Evolutionary conservation across 92 coral and sea anemone genomes (phyloP).

Genomic region (Anthopleura xanthogrammica): DNA sequence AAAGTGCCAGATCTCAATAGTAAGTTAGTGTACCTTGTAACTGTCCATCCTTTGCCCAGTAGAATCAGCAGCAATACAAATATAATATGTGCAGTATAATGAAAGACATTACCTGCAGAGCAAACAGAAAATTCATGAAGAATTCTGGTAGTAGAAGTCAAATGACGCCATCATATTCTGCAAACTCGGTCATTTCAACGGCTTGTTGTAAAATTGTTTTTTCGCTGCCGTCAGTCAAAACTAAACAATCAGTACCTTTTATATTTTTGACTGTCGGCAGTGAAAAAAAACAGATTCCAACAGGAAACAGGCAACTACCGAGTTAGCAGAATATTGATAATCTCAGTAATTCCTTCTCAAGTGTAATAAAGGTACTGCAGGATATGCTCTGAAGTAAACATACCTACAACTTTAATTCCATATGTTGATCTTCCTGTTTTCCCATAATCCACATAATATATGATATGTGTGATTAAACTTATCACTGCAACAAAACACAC

Average conservation of each 20-base stretch:
- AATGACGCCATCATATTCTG: too few relatives aligned
- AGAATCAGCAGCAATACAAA: constrained; percentile 81
- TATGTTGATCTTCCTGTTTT: constrained; percentile 71
- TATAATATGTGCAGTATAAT: constrained; percentile 73
- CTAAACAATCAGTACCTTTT: too few relatives aligned
- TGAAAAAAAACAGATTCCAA: too few relatives aligned
- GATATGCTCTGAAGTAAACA: constrained; percentile 13
- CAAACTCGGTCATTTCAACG: too few relatives aligned
- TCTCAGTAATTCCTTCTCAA: too few relatives aligned
- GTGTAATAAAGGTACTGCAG: not conserved
- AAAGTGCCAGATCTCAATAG: not conserved
- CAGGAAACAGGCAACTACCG: too few relatives aligned
- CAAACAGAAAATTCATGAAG: too few relatives aligned
- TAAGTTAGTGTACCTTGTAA: constrained; percentile 69
- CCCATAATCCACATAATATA: constrained; percentile 81
- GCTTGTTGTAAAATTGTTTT: too few relatives aligned
- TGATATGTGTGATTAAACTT: constrained; percentile 66
- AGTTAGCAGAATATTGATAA: too few relatives aligned
- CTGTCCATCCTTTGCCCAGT: constrained; percentile 98
- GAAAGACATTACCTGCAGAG: constrained; percentile 70
- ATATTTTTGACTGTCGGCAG: too few relatives aligned
- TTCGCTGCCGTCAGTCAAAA: too few relatives aligned
- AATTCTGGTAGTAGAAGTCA: too few relatives aligned
- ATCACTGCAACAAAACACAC: constrained; percentile 44
- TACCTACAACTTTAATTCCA: constrained; percentile 67